Evolutionary conservation across 2,113 vertebrate genomes (phyloP).

Genomic region (Orcinus orca): DNA sequence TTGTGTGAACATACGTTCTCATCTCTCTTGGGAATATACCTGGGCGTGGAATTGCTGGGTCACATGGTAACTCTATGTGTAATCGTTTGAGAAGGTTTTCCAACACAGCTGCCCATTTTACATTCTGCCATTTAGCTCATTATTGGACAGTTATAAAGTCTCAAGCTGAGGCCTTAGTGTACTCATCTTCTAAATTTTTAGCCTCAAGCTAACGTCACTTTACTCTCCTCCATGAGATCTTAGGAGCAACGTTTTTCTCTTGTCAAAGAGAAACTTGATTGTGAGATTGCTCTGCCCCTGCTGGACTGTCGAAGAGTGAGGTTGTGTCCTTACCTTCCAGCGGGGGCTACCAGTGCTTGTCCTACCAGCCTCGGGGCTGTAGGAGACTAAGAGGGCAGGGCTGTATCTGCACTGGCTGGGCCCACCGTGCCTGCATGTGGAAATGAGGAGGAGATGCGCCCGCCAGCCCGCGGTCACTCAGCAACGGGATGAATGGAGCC

Average conservation of each 20-base stretch:
- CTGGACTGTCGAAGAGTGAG: rapidly evolving
- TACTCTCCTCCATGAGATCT: background rate
- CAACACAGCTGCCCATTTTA: background rate
- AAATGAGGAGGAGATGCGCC: background rate
- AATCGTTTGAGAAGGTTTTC: background rate
- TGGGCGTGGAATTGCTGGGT: background rate
- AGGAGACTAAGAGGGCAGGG: background rate
- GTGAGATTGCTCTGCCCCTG: background rate
- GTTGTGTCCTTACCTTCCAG: background rate
- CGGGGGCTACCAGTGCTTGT: too few species aligned
- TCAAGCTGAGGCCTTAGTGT: background rate
- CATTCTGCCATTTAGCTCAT: background rate
- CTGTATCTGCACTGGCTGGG: background rate
- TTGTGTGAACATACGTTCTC: background rate
- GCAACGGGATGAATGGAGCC: background rate
- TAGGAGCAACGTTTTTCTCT: background rate
- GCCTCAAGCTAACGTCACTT: background rate
- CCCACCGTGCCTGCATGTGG: rapidly evolving
- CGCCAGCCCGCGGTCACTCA: background rate
- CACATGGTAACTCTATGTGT: background rate
- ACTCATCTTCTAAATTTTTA: background rate
- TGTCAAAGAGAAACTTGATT: background rate
- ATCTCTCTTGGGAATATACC: background rate
- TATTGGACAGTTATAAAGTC: background rate
- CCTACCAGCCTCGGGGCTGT: background rate